Conservation (phyloP, 2,797 vertebrate species). For the Otolemur crassicaudatus region DNA sequence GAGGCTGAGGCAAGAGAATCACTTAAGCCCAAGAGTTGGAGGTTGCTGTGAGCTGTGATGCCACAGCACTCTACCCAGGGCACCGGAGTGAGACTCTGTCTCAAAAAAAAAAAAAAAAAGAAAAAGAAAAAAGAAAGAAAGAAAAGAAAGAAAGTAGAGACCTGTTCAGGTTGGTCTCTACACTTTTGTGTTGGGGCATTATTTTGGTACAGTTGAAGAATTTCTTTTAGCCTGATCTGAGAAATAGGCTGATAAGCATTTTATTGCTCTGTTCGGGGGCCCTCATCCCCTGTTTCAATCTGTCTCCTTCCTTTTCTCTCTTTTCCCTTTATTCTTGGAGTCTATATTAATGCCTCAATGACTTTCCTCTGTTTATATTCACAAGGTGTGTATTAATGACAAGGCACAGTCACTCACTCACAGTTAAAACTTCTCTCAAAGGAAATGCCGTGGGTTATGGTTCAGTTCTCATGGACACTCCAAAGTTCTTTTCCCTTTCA, state of each 20-base stretch:
- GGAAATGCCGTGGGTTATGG: background rate
- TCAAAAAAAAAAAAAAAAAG: no score
- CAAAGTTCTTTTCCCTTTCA: slow-evolving; percentile 19
- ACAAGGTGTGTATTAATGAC: background rate
- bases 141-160: background rate
- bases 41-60: no score
- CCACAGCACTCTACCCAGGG: no score
- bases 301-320: background rate
- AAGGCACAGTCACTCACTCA: background rate
- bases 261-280: background rate
- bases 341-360: background rate
- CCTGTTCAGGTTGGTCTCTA: background rate
- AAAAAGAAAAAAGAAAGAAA: no score
- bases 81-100: no score
- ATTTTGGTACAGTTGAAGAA: background rate
- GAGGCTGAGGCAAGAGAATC: no score
- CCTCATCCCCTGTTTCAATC: background rate
- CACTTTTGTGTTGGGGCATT: background rate
- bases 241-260: background rate
- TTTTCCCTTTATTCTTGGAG: slow-evolving; percentile 23
- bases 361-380: background rate
- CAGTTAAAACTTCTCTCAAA: background rate
- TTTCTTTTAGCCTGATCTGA: background rate
- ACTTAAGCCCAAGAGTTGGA: no score
- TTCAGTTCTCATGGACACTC: background rate